phyloP scores from a whole-genome alignment of 2,113 vertebrate genomes.

The Donacobius atricapilla region DNA sequence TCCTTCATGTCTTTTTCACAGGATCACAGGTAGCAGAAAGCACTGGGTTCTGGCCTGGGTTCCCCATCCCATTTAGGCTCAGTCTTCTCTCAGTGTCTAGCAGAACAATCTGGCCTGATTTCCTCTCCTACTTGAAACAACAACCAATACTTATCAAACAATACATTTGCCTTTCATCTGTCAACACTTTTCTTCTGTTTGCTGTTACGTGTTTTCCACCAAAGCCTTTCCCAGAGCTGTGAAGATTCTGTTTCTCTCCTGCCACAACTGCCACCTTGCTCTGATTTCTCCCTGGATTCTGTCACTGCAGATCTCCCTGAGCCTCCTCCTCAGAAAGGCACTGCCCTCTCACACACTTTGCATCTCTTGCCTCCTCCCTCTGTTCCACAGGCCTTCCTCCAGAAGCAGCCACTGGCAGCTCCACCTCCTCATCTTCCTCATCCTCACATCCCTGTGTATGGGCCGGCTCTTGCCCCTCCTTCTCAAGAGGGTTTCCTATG shows the following conservation, averaged over 20 bases:
- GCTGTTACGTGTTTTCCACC: not conserved
- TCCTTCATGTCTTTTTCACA: not conserved
- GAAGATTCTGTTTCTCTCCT: not conserved
- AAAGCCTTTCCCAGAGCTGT: not conserved
- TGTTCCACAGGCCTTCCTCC: not conserved
- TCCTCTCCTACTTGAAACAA: not conserved
- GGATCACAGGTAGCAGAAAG: not conserved
- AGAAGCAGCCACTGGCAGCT: not conserved
- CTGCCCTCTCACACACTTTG: not conserved
- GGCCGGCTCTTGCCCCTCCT: not conserved
- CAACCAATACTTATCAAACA: not conserved
- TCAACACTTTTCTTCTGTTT: not conserved
- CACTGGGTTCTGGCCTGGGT: not conserved
- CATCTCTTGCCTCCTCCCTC: not conserved
- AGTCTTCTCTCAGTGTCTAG: not conserved
- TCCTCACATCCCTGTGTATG: accelerated
- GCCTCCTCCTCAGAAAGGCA: not conserved
- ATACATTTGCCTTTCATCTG: not conserved
- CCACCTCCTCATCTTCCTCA: not conserved
- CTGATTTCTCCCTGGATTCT: not conserved
- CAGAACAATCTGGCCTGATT: not conserved
- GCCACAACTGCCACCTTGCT: not conserved
- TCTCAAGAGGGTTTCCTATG: not conserved
- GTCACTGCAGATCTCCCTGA: not conserved
- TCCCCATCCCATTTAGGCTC: not conserved